Base-by-base conservation (phyloP, 2,797 vertebrate species). In the Ctenopoma multispine region DNA sequence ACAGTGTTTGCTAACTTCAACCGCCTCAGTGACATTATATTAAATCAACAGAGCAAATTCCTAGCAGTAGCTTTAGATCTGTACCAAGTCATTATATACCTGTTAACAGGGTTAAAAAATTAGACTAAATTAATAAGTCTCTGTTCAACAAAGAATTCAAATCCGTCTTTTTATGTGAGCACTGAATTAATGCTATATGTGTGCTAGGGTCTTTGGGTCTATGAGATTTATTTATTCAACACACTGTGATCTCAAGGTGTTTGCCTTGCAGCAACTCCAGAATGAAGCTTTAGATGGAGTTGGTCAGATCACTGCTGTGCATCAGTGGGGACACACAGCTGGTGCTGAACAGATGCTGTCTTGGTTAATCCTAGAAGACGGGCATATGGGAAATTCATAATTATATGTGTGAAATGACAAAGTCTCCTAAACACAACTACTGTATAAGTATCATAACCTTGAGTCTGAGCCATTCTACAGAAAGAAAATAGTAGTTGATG, bases 301-400 rank as follows among this genome's bases (percentile, higher is more conserved):
- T 43, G 11, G 23, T 67, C 61, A 38, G 24, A 62, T 70, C 57
- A 31, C 17, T 73, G 57, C 48, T 43, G 24, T 29, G 50, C 46
- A 69, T 73, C 36, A 20, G 44, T 63, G 59, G 55, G 18, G 55
- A 48, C 68, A 63, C 11, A 60, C 23, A 71, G 48, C 50, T n/a
- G 23, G 50, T n/a, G 15, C 14, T 56, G 31, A 75, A 75, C 69
- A 81, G 64, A 77, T 75, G 54, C 56, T 74, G 27, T 54, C 47
- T 48, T 38, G 40, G 43, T 74, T 75, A 55, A 53, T 31, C 4
- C 8, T 29, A 48, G 29, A 56, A 38, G 40, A 61, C 10, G 63
- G 61, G n/a, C 44, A 66, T 63, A 40, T 60, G 17, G 29, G 54
- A 34, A 76, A 65, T 56, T 29, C 9, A 36, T 23, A 29, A 14